Percentiles rank a stretch among this genome's conserved stretches.
Evolutionary conservation across 2,888 invertebrate species (phyloP).

Genomic region (Spilosoma lubricipeda): DNA sequence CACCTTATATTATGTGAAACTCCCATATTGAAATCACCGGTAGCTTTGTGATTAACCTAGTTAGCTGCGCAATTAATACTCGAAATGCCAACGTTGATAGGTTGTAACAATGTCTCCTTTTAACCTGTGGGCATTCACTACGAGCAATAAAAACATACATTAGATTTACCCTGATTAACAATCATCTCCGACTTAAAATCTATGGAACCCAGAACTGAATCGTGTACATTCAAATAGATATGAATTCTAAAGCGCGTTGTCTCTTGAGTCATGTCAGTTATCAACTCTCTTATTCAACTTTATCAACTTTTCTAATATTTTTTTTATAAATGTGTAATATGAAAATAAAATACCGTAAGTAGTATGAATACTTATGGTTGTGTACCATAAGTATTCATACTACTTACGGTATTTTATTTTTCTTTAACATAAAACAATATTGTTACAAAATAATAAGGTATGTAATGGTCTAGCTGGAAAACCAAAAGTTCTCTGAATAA

Average conservation of each 20-base stretch:
- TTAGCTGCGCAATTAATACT: background rate
- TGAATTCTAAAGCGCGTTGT: no score
- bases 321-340: background rate
- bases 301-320: no score
- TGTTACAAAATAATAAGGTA: background rate
- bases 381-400: background rate
- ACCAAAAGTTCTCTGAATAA: background rate
- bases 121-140: background rate
- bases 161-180: background rate
- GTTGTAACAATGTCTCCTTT: no score
- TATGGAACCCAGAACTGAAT: background rate
- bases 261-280: background rate
- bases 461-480: background rate
- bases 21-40: background rate
- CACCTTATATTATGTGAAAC: background rate
- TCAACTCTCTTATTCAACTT: no score
- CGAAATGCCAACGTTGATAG: no score
- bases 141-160: background rate
- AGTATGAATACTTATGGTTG: no score
- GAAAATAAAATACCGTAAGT: no score
- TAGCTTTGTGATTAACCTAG: background rate
- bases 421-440: background rate
- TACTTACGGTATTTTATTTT: background rate
- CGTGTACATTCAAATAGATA: background rate
- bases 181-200: no score